Conservation (phyloP, 2,888 invertebrate species). For the Latrodectus hesperus region DNA sequence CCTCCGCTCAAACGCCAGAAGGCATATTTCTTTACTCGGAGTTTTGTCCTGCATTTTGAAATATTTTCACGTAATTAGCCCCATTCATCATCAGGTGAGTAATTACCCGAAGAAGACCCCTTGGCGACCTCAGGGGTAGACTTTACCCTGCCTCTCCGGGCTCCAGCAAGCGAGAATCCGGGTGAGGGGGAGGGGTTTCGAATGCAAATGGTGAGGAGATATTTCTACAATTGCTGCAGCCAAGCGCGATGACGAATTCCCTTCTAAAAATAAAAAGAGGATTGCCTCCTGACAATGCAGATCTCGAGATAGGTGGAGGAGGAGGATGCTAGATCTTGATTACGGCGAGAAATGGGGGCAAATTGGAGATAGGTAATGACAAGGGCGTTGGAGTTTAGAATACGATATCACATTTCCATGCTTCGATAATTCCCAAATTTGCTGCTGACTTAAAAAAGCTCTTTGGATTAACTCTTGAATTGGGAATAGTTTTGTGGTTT, state of each 20-base stretch:
- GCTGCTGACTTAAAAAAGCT: too few species aligned
- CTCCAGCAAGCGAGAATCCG: not conserved
- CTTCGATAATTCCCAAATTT: too few species aligned
- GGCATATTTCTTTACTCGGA: constrained; percentile 26
- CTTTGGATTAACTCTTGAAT: too few species aligned
- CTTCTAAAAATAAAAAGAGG: constrained; percentile 15
- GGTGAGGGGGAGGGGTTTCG: constrained; percentile 10
- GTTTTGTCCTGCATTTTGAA: constrained; percentile 35
- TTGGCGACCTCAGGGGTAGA: not conserved
- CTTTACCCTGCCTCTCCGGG: not conserved
- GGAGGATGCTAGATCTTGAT: too few species aligned
- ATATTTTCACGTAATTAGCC: constrained; percentile 49
- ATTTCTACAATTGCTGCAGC: constrained; percentile 34
- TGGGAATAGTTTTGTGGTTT: too few species aligned
- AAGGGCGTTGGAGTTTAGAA: not conserved
- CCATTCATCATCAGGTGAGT: constrained; percentile 51
- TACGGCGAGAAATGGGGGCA: too few species aligned
- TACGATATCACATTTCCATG: not conserved
- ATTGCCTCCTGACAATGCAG: not conserved
- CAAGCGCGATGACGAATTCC: constrained; percentile 26
- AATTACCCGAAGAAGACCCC: constrained; percentile 35
- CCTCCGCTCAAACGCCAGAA: constrained; percentile 7
- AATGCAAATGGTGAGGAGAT: constrained; percentile 46
- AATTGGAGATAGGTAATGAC: too few species aligned
- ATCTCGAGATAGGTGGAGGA: not conserved